Conservation (phyloP, 2,888 invertebrate genomes). For the Fragum sueziense region DNA sequence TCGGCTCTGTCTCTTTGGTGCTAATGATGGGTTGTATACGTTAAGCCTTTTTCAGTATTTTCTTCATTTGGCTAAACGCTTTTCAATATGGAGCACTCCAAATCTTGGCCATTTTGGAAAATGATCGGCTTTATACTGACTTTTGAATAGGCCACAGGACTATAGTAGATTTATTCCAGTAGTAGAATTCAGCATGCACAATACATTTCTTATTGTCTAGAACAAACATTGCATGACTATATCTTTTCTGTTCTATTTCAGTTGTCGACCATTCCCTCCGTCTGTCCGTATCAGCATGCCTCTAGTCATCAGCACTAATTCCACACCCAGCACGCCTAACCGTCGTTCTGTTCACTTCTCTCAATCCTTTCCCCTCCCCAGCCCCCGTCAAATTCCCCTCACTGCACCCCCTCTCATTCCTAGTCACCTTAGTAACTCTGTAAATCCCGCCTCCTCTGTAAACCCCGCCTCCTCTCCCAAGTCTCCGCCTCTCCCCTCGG, state of each 20-base stretch:
- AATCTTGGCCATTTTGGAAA: no score
- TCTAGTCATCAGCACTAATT: slow-evolving; percentile 45
- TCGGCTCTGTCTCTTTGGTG: no score
- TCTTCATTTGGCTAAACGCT: no score
- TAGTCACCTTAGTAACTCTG: no score
- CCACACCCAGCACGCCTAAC: slow-evolving; percentile 27
- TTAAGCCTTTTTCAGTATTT: no score
- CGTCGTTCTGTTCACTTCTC: slow-evolving; percentile 28
- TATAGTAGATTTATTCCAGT: no score
- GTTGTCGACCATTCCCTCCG: slow-evolving; percentile 37
- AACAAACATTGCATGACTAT: slow-evolving; percentile 22
- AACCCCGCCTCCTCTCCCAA: slow-evolving; percentile 24
- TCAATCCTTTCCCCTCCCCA: slow-evolving; percentile 19
- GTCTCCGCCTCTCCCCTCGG: slow-evolving; percentile 29
- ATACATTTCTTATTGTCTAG: neutral
- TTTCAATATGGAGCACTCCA: no score
- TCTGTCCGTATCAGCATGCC: slow-evolving; percentile 56
- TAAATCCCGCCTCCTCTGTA: slow-evolving; percentile 8
- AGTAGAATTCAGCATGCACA: neutral
- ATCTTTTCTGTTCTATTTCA: slow-evolving; percentile 50
- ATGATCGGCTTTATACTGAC: no score
- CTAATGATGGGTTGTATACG: no score
- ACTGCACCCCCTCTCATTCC: slow-evolving; percentile 13
- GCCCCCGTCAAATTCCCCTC: slow-evolving; percentile 31
- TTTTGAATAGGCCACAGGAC: no score